Evolutionary conservation across 2,797 vertebrate genomes (phyloP).

Genomic region (Artibeus lituratus): DNA sequence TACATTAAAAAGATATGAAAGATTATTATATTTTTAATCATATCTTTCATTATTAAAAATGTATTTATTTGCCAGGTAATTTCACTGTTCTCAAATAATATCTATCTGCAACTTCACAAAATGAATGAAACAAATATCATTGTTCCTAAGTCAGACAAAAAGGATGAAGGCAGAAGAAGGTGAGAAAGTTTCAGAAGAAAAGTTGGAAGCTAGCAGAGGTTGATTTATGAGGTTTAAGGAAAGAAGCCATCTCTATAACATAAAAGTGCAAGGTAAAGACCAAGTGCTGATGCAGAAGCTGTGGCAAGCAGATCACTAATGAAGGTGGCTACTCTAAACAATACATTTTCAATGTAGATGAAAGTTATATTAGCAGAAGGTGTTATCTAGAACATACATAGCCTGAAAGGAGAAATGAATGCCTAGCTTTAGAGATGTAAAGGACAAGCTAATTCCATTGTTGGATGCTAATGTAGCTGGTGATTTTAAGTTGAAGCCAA

Average conservation of each 20-base stretch:
- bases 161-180: neutral
- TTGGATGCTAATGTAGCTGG: neutral
- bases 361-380: neutral
- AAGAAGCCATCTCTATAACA: neutral
- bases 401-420: neutral
- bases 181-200: neutral
- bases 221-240: neutral
- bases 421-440: neutral
- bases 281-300: neutral
- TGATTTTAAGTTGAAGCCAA: neutral
- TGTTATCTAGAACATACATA: neutral
- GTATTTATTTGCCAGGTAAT: neutral
- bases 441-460: neutral
- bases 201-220: neutral
- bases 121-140: neutral
- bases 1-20: neutral
- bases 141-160: neutral
- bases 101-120: neutral
- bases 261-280: neutral
- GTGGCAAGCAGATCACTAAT: neutral
- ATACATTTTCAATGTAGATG: neutral
- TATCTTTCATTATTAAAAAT: neutral
- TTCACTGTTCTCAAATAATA: neutral
- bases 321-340: neutral
- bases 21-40: neutral